Base-by-base conservation (phyloP, 2,888 invertebrate species). In the Agonopterix arenella region DNA sequence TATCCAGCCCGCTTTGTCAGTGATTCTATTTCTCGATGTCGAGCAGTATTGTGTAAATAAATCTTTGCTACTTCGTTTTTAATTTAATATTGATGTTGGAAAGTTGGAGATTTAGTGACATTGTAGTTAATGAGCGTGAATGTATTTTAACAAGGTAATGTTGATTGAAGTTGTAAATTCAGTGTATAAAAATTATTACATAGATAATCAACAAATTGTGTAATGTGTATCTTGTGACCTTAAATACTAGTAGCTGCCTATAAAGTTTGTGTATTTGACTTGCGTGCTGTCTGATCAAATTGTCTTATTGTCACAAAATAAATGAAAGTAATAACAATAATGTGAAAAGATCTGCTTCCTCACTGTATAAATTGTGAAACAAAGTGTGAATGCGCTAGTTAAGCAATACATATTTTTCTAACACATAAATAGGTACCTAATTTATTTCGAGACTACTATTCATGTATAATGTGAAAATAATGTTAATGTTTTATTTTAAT, bases 21-120 rank as follows among this genome's bases (percentile, higher is more conserved):
- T 66, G 66, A 70, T 70, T 70, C 74, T 74, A 72, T 73, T 72
- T 72, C 69, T 68, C 68, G 59, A 67, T 64, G 68, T 70, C 66
- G 56, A 77, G 73, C 84, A 85, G 85, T 85, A 85, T 86, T 86
- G 74, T 85, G 84, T 84, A 84, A 71, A 85, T 85, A 82, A 65
- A 68, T 52, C 63, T 66, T 71, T 70, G 64, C 66, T 68, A 70
- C 70, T 70, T 71, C 67, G 46, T 70, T 70, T 71, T 72, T 74
- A 28, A 74, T 77, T 73, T 75, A 76, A 68, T 62, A 72, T 73
- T 58, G 64, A 70, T 76, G 70, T 73, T 69, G 68, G 67, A 66
- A 69, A 67, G 58, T 64, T 68, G 64, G 62, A 70, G 66, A 72
- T 73, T 75, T 75, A 73, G 76, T 75, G 74, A 76, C 74, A 72